Percentiles rank a stretch among this genome's conserved stretches.
phyloP scores from a whole-genome alignment of 2,888 invertebrate species.

The Habrosyne pyritoides region DNA sequence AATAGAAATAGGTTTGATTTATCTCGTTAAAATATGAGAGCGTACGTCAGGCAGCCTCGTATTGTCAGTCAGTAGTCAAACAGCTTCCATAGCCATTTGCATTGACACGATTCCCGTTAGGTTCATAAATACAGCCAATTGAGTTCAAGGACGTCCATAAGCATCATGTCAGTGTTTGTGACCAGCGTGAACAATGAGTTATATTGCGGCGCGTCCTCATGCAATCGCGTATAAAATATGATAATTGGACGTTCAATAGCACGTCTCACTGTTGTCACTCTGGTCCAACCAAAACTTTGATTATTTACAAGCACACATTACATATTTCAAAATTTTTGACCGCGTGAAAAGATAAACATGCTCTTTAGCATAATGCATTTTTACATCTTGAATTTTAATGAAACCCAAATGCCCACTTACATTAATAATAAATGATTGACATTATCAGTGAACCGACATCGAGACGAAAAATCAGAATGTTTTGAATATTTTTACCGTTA shows the following conservation, averaged over 20 bases:
- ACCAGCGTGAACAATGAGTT: conserved; percentile 81
- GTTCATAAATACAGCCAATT: conserved; percentile 77
- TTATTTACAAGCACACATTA: background rate
- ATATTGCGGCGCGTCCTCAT: conserved; percentile 73
- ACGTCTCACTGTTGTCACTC: conserved; percentile 48
- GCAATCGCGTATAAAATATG: conserved; percentile 78
- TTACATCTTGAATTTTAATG: conserved; percentile 27
- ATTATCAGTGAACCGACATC: conserved; percentile 21
- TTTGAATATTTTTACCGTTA: conserved; percentile 17
- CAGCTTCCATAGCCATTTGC: conserved; percentile 68
- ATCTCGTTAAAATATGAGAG: conserved; percentile 16
- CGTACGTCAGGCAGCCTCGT: conserved; percentile 23
- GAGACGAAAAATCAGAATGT: background rate
- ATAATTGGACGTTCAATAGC: conserved; percentile 72
- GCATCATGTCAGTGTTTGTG: conserved; percentile 73
- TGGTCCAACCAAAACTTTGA: conserved; percentile 13
- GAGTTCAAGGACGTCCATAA: conserved; percentile 80
- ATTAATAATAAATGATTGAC: conserved; percentile 24
- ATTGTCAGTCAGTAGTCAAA: conserved; percentile 56
- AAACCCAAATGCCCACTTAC: conserved; percentile 24
- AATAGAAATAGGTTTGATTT: conserved; percentile 4
- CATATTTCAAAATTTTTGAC: background rate
- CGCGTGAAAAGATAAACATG: conserved; percentile 15
- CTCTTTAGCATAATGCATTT: conserved; percentile 24
- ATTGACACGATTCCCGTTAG: conserved; percentile 80